Evolutionary conservation across 1,140 invertebrate genomes (phyloP), one percentile per base, ranked within the genome.

Genomic region (Macrocentrus cingulum): DNA sequence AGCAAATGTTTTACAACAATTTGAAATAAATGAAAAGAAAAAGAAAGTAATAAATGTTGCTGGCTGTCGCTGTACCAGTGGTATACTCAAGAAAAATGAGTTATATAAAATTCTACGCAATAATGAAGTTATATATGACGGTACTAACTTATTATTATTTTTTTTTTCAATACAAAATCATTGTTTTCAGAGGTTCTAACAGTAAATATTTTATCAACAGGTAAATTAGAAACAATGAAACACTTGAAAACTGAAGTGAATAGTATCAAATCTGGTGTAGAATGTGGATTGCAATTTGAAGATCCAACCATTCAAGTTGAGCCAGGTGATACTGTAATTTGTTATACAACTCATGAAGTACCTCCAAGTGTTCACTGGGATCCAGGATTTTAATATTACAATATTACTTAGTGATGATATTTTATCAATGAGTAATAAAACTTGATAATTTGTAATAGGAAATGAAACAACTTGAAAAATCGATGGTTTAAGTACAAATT

Each of bases 191-290:
- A 16, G 22, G 2, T 25, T 15, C 19, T 25, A 15, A 7, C n/a
- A 2, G 11, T 1, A 13, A 32, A n/a, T 18, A 48, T 39, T 32
- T 8, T 9, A 34, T 51, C 5, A 49, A 16, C 60, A 91, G 91
- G 92, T 42, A 81, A 81, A 65, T 66, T 95, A 25, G 72, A 79
- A 19, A 94, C 92, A 2, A 88, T 98, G 86, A 87, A 88, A 65
- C 93, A 97, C 77, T 71, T 95, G 5, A 97, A 97, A 75, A 84
- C 88, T 60, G 94, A 97, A 81, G 91, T 95, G 0, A 87, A 88
- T 8, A 82, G 83, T 0, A 88, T 98, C 19, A 92, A 93, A 69
- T 87, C 84, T 45, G 90, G 91, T 69, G 81, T 88, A 15, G 94
- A 98, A 74, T 98, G 95, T 78, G 95, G 95, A 0, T 66, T 98